Evolutionary conservation across 2,797 vertebrate genomes (phyloP).

Genomic region (Sebastes alutus): DNA sequence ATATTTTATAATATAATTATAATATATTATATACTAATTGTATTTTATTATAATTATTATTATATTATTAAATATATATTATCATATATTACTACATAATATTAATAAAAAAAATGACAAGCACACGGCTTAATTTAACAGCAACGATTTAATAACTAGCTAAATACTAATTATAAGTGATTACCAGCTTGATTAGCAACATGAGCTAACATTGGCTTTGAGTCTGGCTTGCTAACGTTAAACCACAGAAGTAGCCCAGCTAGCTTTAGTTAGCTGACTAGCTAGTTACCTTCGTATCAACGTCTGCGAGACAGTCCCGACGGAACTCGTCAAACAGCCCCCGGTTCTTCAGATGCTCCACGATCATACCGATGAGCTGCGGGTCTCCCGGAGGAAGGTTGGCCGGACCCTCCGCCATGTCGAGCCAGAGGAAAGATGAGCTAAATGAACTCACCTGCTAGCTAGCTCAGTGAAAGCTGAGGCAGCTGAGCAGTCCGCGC

Average conservation of each 20-base stretch:
- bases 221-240: background rate
- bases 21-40: too few relatives aligned
- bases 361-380: slow-evolving; percentile 93
- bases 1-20: too few relatives aligned
- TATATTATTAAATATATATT: too few relatives aligned
- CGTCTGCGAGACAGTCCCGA: slow-evolving; percentile 95
- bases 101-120: too few relatives aligned
- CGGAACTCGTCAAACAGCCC: slow-evolving; percentile 97
- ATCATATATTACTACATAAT: too few relatives aligned
- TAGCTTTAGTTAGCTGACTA: background rate
- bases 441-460: background rate
- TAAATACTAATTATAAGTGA: too few relatives aligned
- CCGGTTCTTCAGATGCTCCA: slow-evolving; percentile 95
- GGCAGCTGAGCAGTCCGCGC: background rate
- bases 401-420: slow-evolving; percentile 77
- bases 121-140: too few relatives aligned
- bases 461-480: background rate
- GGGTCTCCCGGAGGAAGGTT: slow-evolving; percentile 91
- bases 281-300: slow-evolving; percentile 92
- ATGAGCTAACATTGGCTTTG: background rate
- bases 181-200: background rate
- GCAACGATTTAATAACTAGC: too few relatives aligned
- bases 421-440: background rate
- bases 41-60: too few relatives aligned
- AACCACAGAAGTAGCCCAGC: background rate